phyloP scores from a whole-genome alignment of 1,140 invertebrate genomes.

The Trichogramma pretiosum region DNA sequence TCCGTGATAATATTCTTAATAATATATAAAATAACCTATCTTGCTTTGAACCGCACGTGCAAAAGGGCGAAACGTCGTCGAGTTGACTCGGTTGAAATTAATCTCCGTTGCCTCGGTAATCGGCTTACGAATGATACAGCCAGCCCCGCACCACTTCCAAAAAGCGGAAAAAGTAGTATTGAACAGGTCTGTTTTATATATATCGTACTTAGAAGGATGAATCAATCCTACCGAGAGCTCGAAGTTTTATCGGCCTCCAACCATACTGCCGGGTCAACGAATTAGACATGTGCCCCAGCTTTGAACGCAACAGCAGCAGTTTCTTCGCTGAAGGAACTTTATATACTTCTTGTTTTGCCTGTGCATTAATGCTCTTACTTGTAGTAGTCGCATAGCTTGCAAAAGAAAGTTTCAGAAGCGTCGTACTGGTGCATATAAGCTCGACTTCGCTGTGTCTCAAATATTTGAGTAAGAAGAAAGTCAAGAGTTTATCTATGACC shows the following conservation, averaged over 20 bases:
- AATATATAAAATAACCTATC: neutral
- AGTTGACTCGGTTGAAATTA: conserved; percentile 34
- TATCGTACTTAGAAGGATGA: too few relatives aligned
- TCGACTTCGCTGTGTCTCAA: too few relatives aligned
- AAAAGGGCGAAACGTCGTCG: neutral
- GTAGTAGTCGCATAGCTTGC: too few relatives aligned
- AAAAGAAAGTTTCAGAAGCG: too few relatives aligned
- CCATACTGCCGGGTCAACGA: conserved; percentile 26
- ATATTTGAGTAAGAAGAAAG: too few relatives aligned
- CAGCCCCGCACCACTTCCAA: too few relatives aligned
- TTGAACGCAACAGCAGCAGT: conserved; percentile 8
- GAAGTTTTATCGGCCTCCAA: conserved; percentile 26
- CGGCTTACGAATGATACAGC: conserved; percentile 37
- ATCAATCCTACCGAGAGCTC: conserved; percentile 27
- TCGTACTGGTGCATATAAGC: too few relatives aligned
- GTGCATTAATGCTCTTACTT: too few relatives aligned
- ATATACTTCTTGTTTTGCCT: too few relatives aligned
- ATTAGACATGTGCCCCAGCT: conserved; percentile 9
- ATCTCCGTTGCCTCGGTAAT: conserved; percentile 41
- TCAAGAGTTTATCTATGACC: too few relatives aligned
- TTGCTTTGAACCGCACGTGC: neutral
- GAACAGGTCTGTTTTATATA: too few relatives aligned
- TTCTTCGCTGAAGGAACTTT: too few relatives aligned
- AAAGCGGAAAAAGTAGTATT: conserved; percentile 23
- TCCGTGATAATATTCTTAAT: conserved; percentile 14